Percentiles rank a stretch among this genome's conserved stretches.
phyloP scores from a whole-genome alignment of 2,797 vertebrate species.

The Periparus ater region DNA sequence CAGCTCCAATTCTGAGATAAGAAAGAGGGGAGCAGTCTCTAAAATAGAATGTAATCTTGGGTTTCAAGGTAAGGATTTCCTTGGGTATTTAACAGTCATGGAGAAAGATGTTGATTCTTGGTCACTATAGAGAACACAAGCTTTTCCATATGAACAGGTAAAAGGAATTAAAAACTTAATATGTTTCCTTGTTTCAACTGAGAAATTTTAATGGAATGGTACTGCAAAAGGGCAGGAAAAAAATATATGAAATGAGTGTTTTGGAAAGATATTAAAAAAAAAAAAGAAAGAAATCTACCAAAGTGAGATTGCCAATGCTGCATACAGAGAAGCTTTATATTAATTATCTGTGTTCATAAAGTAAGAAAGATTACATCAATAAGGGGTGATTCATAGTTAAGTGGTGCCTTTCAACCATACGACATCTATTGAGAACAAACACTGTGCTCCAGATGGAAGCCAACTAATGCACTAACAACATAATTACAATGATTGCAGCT shows the following conservation, averaged over 20 bases:
- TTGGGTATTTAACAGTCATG: background rate
- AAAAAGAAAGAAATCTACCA: background rate
- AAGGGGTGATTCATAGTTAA: slow-evolving; percentile 68
- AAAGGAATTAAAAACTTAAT: background rate
- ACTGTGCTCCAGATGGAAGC: slow-evolving; percentile 42
- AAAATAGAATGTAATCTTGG: background rate
- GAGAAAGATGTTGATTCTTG: background rate
- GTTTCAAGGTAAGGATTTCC: background rate
- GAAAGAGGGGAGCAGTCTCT: background rate
- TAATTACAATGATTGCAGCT: slow-evolving; percentile 49
- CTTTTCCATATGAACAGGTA: background rate
- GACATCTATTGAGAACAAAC: slow-evolving; percentile 54
- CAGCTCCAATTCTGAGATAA: background rate
- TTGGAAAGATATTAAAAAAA: background rate
- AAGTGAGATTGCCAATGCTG: background rate
- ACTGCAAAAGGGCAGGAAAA: background rate
- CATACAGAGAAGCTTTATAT: slow-evolving; percentile 42
- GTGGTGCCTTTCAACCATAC: slow-evolving; percentile 49
- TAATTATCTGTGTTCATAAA: slow-evolving; percentile 65
- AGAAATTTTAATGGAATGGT: background rate
- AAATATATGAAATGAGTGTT: background rate
- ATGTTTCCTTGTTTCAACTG: background rate
- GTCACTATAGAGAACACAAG: background rate
- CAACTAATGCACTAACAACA: slow-evolving; percentile 48
- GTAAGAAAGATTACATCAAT: slow-evolving; percentile 65